Percentiles rank a stretch among this genome's conserved stretches.
These are phyloP conservation scores for Digitonthophagus gazella DNA, from an alignment of 2,888 invertebrate genomes.

Conservation along the genomic window DNA sequence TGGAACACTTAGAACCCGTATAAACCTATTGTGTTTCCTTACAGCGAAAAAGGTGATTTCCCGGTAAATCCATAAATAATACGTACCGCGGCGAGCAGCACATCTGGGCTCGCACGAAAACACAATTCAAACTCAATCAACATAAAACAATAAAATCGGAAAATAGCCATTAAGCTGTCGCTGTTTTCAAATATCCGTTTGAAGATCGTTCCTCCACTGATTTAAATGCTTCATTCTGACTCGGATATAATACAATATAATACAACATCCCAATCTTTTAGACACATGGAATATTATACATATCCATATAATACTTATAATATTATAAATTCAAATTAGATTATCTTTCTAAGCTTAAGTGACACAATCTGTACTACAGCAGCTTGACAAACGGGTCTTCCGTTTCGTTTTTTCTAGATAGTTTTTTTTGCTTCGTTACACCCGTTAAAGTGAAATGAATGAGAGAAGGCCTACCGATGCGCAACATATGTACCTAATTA, in stretches of 20 bases:
- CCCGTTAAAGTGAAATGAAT: not conserved
- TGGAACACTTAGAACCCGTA: constrained; percentile 14
- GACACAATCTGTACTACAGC: not conserved
- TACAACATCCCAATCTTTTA: not conserved
- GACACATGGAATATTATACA: not conserved
- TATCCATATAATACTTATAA: too few relatives aligned
- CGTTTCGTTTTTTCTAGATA: not conserved
- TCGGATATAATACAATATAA: not conserved
- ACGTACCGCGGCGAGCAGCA: constrained; percentile 4
- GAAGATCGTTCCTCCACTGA: not conserved
- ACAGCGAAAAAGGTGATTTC: constrained; percentile 15
- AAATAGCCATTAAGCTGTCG: constrained; percentile 10
- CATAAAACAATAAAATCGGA: constrained; percentile 17
- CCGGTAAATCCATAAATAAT: constrained; percentile 18
- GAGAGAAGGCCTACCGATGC: constrained; percentile 20
- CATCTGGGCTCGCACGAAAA: constrained; percentile 13
- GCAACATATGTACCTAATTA: constrained; percentile 41
- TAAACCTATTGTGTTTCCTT: constrained; percentile 11
- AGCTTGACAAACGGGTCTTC: not conserved
- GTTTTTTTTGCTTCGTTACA: not conserved
- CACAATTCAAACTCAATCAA: constrained; percentile 16
- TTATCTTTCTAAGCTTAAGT: too few relatives aligned
- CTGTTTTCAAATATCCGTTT: not conserved
- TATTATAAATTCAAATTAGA: too few relatives aligned
- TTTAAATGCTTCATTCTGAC: not conserved